These are phyloP conservation scores for Eulimnadia texana DNA, from an alignment of 1,140 invertebrate genomes.

Conservation along the genomic window DNA sequence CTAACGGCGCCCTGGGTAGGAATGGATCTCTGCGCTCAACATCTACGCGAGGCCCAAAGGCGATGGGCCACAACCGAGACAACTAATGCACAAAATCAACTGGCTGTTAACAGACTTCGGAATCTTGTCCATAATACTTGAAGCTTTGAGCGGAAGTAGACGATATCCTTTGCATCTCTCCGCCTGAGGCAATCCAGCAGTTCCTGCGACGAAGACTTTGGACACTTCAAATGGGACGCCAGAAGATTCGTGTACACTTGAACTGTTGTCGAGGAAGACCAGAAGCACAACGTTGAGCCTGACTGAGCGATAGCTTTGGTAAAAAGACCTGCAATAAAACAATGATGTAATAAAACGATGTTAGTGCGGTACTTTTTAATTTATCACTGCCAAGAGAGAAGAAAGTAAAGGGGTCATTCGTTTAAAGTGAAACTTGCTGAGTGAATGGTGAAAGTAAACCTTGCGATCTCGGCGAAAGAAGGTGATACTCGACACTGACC, in stretches of 20 bases:
- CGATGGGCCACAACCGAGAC: not conserved
- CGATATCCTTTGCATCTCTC: not conserved
- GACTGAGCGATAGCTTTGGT: slow-evolving; percentile 59
- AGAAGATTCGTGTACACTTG: slow-evolving; percentile 43
- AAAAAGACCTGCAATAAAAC: slow-evolving; percentile 41
- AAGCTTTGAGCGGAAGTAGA: not conserved
- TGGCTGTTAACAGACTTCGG: too few species aligned
- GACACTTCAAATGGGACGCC: slow-evolving; percentile 42
- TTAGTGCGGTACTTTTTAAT: too few species aligned
- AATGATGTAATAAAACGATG: too few species aligned
- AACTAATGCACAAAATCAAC: too few species aligned
- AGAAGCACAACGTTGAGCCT: slow-evolving; percentile 58
- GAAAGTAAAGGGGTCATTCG: not conserved
- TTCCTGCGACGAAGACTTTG: slow-evolving; percentile 34
- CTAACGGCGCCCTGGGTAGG: slow-evolving; percentile 40
- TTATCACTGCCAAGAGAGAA: too few species aligned
- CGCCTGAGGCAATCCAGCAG: slow-evolving; percentile 45
- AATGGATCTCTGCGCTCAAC: slow-evolving; percentile 39
- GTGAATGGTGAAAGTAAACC: slow-evolving; percentile 5
- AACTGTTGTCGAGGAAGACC: slow-evolving; percentile 50
- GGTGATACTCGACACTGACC: slow-evolving; percentile 23
- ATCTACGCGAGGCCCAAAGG: slow-evolving; percentile 13
- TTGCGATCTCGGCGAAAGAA: slow-evolving; percentile 12
- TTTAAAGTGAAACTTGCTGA: not conserved
- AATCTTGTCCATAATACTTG: not conserved